Base-by-base conservation (phyloP, 2,797 vertebrate species). In the Pyrocephalus nanus region DNA sequence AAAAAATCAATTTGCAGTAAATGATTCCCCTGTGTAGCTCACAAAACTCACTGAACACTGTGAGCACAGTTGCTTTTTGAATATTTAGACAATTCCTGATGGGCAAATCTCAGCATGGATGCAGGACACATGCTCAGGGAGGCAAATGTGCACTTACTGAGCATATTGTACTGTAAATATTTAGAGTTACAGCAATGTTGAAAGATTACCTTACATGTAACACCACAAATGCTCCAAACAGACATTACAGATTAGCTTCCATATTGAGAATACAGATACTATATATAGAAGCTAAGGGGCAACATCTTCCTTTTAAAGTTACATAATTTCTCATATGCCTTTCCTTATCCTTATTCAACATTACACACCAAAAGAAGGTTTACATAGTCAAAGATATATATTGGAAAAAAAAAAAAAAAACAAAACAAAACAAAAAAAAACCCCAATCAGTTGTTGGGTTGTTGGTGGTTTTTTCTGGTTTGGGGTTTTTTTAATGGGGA, bases 251-350 rank as follows among this genome's bases (percentile, higher is more conserved):
- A 40, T 12, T 13, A 25, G 17, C 25, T 78, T 54, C 66, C 18
- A 15, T 25, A 22, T 1, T 50, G 36, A 53, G 51, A 8, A 6
- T 4, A 2, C 1, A 4, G 25, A 30, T 42, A 25, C 34, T 11
- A 25, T 8, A 42, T 1, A 38, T 1, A 64, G 55, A 74, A 60
- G 30, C 5, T 48, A 48, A 57, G 42, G 67, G 15, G 11, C 7
- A 89, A 58, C 22, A 32, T 17, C 23, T 48, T 58, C 55, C 32
- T 67, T 77, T 58, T 48, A 20, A 7, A 27, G 10, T 40, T 64
- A 40, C 11, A 19, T 45, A 79, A 67, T 77, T 64, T 53, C 53
- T 91, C 20, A 16, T 7, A 13, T 16, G 6, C 3, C 20, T 76
- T 82, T 70, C 25, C 26, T 57, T 62, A 38, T 23, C 12, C 20